Base-by-base conservation (phyloP, 1,140 invertebrate genomes). In the Leptinotarsa texana region DNA sequence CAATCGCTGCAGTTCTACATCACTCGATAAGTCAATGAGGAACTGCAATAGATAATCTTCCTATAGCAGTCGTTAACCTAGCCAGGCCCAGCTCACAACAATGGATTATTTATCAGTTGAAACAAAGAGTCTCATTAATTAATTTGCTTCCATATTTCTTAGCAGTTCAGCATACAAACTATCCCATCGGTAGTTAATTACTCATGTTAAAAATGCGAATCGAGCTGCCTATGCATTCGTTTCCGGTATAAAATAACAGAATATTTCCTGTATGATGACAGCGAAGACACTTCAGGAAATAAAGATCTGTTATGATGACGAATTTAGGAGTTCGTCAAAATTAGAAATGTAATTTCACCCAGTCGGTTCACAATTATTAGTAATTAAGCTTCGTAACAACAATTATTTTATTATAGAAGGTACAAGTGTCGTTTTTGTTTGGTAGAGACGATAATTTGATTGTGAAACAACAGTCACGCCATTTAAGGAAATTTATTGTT, bases 211-310 rank as follows among this genome's bases (percentile, higher is more conserved):
- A 42, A 22, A 67, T 42, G 18, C 65, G 65, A 67, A 67, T 42
- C 27, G 15, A 67, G 65, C 63, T 22, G 24, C 18, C 63, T 13
- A 24, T 2, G 63, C 51, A 57, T 18, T 27, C 42, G 15, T 42
- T 67, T 67, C 65, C 65, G 65, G 65, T 67, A 42, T n/a, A 22
- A 27, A 33, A 67, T 67, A 67, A 67, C 65, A 17, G 65, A 24
- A 67, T 67, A 57, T 67, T 67, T 67, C 65, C 65, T 24, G 65
- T 27, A 27, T 42, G 65, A 27, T 67, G 65, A 42, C 42, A 67
- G 42, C 65, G 51, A 18, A n/a, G 51, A 18, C 17, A 57, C 51
- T 57, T 57, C 15, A 57, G n/a, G 8, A 42, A 42, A 42, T 42
- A 42, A 42, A 42, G 8, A 2, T 33, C 8, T 42, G 33, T 42